phyloP scores from a whole-genome alignment of 2,797 vertebrate genomes.

The Percopsis omiscomaycus region DNA sequence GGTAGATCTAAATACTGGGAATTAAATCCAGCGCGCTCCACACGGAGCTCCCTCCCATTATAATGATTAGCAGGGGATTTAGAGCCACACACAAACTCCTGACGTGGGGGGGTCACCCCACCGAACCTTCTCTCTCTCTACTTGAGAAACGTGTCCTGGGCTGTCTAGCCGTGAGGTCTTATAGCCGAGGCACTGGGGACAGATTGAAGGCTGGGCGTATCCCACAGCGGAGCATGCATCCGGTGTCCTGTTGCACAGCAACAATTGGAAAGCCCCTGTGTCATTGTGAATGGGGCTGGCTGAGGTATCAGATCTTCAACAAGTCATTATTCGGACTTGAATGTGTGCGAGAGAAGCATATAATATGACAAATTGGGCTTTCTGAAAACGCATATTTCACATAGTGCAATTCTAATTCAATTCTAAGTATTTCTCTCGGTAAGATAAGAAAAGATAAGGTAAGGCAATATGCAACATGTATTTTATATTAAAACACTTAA shows the following conservation, averaged over 20 bases:
- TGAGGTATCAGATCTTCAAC: slow-evolving; percentile 7
- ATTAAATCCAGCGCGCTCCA: slow-evolving; percentile 21
- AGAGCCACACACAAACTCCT: slow-evolving; percentile 14
- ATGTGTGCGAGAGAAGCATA: background rate
- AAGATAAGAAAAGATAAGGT: too few species aligned
- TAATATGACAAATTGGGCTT: background rate
- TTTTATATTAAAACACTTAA: too few species aligned
- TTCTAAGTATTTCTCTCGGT: too few species aligned
- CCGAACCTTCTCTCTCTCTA: slow-evolving; percentile 13
- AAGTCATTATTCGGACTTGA: slow-evolving; percentile 9
- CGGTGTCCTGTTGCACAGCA: slow-evolving; percentile 42
- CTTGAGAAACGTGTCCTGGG: slow-evolving; percentile 37
- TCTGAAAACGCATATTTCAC: too few species aligned
- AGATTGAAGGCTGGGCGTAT: slow-evolving; percentile 47
- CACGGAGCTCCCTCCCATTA: slow-evolving; percentile 27
- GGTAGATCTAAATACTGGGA: slow-evolving; percentile 16
- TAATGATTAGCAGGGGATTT: slow-evolving; percentile 29
- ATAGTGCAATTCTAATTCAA: too few species aligned
- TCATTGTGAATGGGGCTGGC: slow-evolving; percentile 21
- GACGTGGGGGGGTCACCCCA: slow-evolving; percentile 27
- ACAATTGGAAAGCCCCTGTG: slow-evolving; percentile 38
- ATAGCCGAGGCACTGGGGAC: slow-evolving; percentile 31
- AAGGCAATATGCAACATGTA: too few species aligned
- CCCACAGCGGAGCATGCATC: slow-evolving; percentile 29
- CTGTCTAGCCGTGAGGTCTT: slow-evolving; percentile 38